Evolutionary conservation across 2,797 vertebrate genomes (phyloP).

Genomic region (Sciurus carolinensis): DNA sequence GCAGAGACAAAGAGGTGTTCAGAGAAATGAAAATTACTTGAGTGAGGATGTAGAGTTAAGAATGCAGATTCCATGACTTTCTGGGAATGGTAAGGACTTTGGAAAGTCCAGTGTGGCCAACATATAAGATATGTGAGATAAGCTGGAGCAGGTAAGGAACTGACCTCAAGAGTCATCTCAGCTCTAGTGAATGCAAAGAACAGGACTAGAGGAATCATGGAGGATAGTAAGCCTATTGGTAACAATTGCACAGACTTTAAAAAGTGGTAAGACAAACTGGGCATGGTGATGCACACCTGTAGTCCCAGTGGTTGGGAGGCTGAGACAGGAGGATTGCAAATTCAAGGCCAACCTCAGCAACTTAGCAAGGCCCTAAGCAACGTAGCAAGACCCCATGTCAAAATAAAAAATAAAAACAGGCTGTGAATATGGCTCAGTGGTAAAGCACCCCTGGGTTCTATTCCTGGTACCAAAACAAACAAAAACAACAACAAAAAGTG

Average conservation of each 20-base stretch:
- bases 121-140: neutral
- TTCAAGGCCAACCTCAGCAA: too few relatives aligned
- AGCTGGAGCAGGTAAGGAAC: neutral
- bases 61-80: neutral
- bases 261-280: too few relatives aligned
- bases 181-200: neutral
- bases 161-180: neutral
- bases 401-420: too few relatives aligned
- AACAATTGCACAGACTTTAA: neutral
- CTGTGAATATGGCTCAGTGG: too few relatives aligned
- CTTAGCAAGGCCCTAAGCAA: too few relatives aligned
- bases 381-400: too few relatives aligned
- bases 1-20: neutral
- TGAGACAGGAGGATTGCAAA: too few relatives aligned
- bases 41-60: conserved; percentile 15
- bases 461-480: too few relatives aligned
- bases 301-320: too few relatives aligned
- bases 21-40: conserved; percentile 11
- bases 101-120: neutral
- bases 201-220: neutral
- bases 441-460: too few relatives aligned
- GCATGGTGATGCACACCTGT: too few relatives aligned
- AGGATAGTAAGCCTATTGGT: neutral
- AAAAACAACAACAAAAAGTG: neutral
- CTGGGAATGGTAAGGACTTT: neutral